phyloP scores from a whole-genome alignment of 1,140 invertebrate species.

The Macrosteles quadrilineatus region DNA sequence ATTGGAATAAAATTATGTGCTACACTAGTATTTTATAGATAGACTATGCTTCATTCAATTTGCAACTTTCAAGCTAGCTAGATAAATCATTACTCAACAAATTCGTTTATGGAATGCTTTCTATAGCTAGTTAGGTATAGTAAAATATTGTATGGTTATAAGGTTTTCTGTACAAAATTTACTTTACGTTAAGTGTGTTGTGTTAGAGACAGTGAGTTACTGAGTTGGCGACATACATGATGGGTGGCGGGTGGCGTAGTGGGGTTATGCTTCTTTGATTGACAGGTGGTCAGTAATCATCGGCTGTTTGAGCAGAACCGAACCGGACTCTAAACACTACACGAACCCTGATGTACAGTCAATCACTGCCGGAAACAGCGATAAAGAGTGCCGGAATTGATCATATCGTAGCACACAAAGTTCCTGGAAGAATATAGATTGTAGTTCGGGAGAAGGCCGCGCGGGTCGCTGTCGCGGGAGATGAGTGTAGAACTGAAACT shows the following conservation, averaged over 20 bases:
- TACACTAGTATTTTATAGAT: too few species aligned
- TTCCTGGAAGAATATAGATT: slow-evolving; percentile 13
- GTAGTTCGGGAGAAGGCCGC: slow-evolving; percentile 26
- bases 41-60: too few species aligned
- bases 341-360: neutral
- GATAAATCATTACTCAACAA: too few species aligned
- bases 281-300: neutral
- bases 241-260: neutral
- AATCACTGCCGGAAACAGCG: slow-evolving; percentile 24
- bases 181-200: too few species aligned
- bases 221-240: too few species aligned
- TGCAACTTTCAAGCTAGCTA: too few species aligned
- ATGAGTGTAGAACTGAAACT: slow-evolving; percentile 20
- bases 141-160: too few species aligned
- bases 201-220: too few species aligned
- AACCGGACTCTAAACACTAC: neutral
- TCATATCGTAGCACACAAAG: neutral
- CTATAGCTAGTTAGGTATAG: too few species aligned
- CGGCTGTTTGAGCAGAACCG: neutral
- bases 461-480: slow-evolving; percentile 16
- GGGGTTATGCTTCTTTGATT: neutral
- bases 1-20: too few species aligned
- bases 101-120: too few species aligned
- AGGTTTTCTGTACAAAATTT: too few species aligned
- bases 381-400: slow-evolving; percentile 23